Conservation (phyloP, 1,140 invertebrate species). For the Aphis craccivora region DNA sequence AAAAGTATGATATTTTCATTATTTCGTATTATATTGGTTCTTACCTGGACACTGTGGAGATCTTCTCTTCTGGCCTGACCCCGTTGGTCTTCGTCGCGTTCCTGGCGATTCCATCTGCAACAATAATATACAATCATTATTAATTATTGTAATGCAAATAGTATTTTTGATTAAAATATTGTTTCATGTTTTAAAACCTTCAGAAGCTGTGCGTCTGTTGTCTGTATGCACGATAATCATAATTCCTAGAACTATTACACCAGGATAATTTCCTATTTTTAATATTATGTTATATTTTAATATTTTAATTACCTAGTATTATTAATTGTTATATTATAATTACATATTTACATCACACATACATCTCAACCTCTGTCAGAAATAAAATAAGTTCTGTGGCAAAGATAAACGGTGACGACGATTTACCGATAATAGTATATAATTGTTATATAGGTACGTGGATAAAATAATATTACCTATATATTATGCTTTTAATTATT, state of each 20-base stretch:
- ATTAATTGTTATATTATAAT: background rate
- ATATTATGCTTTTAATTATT: constrained; percentile 7
- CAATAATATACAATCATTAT: background rate
- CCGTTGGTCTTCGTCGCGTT: constrained; percentile 45
- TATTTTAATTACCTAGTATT: background rate
- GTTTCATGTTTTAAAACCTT: background rate
- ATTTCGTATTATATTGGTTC: background rate
- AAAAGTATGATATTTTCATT: background rate
- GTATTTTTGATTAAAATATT: background rate
- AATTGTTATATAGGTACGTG: background rate
- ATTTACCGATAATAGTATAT: too few species aligned
- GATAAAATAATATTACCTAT: background rate
- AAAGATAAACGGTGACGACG: background rate
- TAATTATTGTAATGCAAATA: background rate
- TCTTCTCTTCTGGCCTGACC: constrained; percentile 48
- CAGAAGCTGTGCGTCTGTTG: background rate
- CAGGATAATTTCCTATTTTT: background rate
- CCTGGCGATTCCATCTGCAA: constrained; percentile 51
- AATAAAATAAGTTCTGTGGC: background rate
- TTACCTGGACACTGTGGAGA: constrained; percentile 51
- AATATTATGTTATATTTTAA: background rate
- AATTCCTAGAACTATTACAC: background rate
- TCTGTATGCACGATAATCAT: background rate
- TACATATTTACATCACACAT: background rate
- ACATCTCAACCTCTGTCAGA: background rate